Percentiles rank a stretch among this genome's conserved stretches.
phyloP scores from a whole-genome alignment of 2,113 vertebrate species.

The Coryphaenoides rupestris region DNA sequence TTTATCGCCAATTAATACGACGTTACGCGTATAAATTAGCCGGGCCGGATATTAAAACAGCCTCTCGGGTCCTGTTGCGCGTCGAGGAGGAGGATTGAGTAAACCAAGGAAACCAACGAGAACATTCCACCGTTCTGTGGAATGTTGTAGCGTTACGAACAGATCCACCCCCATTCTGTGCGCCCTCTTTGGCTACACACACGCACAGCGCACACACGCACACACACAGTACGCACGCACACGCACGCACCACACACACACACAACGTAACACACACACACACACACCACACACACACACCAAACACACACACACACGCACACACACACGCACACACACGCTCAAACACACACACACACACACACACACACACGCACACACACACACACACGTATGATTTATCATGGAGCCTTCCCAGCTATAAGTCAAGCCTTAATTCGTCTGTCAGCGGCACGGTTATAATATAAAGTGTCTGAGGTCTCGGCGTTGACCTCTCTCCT shows the following conservation, averaged over 20 bases:
- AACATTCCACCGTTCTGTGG: too few species aligned
- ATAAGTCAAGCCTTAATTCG: constrained; percentile 19
- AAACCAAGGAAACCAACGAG: too few species aligned
- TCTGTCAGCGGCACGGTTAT: neutral
- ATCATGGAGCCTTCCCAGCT: constrained; percentile 12
- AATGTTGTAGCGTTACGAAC: too few species aligned
- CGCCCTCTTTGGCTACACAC: too few species aligned
- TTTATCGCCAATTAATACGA: constrained; percentile 31
- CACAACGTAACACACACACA: too few species aligned
- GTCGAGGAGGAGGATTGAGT: too few species aligned
- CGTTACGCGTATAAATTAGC: constrained; percentile 25
- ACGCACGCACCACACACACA: too few species aligned
- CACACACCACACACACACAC: too few species aligned
- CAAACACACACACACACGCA: constrained; percentile 13
- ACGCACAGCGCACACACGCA: too few species aligned
- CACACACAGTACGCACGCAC: too few species aligned
- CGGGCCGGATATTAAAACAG: constrained; percentile 12
- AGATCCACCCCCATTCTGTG: too few species aligned
- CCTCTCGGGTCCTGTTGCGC: constrained; percentile 8
- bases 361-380: neutral
- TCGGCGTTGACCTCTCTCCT: neutral
- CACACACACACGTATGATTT: neutral
- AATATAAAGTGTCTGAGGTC: neutral
- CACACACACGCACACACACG: constrained; percentile 24
- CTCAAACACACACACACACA: neutral